phyloP scores from a whole-genome alignment of 2,888 invertebrate species.

The Phlogophora meticulosa region DNA sequence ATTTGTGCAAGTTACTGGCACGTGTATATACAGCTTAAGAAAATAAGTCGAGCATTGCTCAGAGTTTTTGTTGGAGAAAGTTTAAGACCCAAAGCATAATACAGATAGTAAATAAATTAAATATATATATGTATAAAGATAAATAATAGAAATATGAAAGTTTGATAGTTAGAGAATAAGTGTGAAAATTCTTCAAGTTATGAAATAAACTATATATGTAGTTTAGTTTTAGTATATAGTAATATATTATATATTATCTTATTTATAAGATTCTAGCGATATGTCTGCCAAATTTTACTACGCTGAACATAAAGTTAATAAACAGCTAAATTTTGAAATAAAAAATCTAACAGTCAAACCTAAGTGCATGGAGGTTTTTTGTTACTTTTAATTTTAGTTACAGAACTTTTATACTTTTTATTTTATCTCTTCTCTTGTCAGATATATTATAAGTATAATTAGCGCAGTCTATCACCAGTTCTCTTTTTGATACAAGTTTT shows the following conservation, averaged over 20 bases:
- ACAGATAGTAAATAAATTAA: neutral
- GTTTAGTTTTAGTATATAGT: constrained; percentile 73
- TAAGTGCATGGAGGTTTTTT: constrained; percentile 46
- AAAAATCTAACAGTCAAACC: constrained; percentile 68
- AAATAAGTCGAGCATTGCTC: constrained; percentile 8
- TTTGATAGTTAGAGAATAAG: constrained; percentile 52
- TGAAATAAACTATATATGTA: constrained; percentile 74
- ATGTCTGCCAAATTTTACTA: constrained; percentile 89
- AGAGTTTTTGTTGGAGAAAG: constrained; percentile 15
- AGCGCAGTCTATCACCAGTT: neutral
- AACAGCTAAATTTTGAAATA: constrained; percentile 78
- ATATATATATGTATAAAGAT: constrained; percentile 10
- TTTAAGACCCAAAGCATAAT: neutral
- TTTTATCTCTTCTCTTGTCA: constrained; percentile 19
- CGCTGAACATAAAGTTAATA: constrained; percentile 77
- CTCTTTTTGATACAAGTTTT: neutral
- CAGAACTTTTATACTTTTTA: constrained; percentile 14
- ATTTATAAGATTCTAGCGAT: constrained; percentile 87
- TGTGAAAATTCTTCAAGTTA: constrained; percentile 66
- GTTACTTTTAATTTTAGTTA: constrained; percentile 42
- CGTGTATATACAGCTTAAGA: neutral
- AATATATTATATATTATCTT: constrained; percentile 80
- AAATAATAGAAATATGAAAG: constrained; percentile 6
- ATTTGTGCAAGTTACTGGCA: neutral
- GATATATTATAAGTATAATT: constrained; percentile 2